Conservation (phyloP, 2,888 invertebrate genomes). For the Lycophotia porphyrea region DNA sequence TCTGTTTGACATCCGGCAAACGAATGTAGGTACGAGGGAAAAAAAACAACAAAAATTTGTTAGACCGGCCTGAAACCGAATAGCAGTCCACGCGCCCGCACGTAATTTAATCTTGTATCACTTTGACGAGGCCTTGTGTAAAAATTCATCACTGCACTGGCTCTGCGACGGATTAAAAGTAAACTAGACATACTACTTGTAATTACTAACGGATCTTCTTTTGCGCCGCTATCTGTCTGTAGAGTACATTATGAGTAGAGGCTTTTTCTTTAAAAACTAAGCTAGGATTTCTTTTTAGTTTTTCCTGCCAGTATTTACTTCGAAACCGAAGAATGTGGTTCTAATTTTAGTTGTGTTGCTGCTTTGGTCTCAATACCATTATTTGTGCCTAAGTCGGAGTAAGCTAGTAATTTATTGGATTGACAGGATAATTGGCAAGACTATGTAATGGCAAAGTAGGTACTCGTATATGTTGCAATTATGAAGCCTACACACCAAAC, state of each 20-base stretch:
- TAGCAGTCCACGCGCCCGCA: conserved; percentile 74
- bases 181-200: conserved; percentile 64
- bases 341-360: background rate
- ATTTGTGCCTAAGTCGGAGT: background rate
- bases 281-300: background rate
- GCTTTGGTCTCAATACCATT: background rate
- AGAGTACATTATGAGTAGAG: background rate
- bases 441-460: background rate
- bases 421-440: background rate
- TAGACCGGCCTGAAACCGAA: conserved; percentile 69
- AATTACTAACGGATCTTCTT: conserved; percentile 46
- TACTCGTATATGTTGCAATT: background rate
- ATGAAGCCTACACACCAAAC: background rate
- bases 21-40: conserved; percentile 78
- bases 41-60: conserved; percentile 73
- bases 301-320: background rate
- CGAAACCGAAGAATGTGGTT: background rate
- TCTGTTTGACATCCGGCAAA: conserved; percentile 85
- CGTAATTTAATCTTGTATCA: conserved; percentile 86
- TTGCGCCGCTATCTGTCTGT: conserved; percentile 25
- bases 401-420: background rate
- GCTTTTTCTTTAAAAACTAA: conserved; percentile 20
- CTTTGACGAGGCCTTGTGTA: conserved; percentile 82
- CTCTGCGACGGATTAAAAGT: conserved; percentile 67
- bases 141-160: conserved; percentile 69